phyloP scores from a whole-genome alignment of 1,140 invertebrate genomes.

The Pachyrhynchus sulphureomaculatus region DNA sequence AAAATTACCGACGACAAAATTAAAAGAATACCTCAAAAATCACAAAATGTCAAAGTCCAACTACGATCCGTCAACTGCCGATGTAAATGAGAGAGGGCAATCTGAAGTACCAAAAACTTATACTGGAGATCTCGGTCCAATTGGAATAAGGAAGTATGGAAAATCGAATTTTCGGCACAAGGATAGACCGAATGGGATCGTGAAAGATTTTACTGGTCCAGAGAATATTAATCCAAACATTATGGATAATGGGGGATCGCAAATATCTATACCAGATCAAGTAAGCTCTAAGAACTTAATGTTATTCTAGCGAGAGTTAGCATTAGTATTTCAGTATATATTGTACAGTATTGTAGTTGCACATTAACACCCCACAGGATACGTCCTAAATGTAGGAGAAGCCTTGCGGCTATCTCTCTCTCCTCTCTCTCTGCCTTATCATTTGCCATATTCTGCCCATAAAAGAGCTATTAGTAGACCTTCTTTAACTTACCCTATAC shows the following conservation, averaged over 20 bases:
- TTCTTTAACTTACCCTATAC: too few relatives aligned
- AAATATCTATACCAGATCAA: slow-evolving; percentile 1
- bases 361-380: too few relatives aligned
- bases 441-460: too few relatives aligned
- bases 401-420: too few relatives aligned
- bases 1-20: slow-evolving; percentile 49
- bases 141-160: slow-evolving; percentile 40
- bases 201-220: slow-evolving; percentile 32
- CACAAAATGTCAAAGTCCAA: slow-evolving; percentile 29
- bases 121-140: slow-evolving; percentile 28
- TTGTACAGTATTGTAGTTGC: too few relatives aligned
- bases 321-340: too few relatives aligned
- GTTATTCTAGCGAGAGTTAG: neutral
- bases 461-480: too few relatives aligned
- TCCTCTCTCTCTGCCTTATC: too few relatives aligned
- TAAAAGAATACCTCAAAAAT: slow-evolving; percentile 48
- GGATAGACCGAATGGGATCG: slow-evolving; percentile 34
- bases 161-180: slow-evolving; percentile 44
- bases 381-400: too few relatives aligned
- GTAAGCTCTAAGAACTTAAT: neutral
- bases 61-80: neutral
- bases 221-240: neutral
- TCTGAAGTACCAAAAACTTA: slow-evolving; percentile 36
- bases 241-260: neutral
- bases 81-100: slow-evolving; percentile 14